These are phyloP conservation scores for Caenorhabditis inopinata DNA, from an alignment of 1,140 invertebrate genomes.

Conservation along the genomic window DNA sequence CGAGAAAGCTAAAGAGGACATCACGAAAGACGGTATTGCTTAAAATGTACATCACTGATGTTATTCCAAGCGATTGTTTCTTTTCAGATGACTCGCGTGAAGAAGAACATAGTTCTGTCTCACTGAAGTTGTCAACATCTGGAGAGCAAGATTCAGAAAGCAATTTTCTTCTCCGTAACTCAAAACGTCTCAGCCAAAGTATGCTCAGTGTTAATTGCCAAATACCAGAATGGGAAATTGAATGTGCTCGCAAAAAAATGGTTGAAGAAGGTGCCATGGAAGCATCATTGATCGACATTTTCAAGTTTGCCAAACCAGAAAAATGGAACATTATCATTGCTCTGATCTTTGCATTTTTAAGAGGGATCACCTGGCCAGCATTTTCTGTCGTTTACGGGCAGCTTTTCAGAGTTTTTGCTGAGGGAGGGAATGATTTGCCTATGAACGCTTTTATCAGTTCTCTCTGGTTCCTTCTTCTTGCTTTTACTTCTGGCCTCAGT, in stretches of 20 bases:
- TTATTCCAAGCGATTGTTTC: no score
- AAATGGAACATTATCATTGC: conserved; percentile 29
- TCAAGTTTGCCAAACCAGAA: conserved; percentile 55
- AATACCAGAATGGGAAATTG: conserved; percentile 30
- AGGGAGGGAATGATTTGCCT: neutral
- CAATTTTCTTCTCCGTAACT: conserved; percentile 6
- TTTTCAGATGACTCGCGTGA: neutral
- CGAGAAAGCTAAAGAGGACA: conserved; percentile 39
- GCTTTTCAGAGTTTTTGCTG: conserved; percentile 52
- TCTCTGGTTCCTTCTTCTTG: conserved; percentile 47
- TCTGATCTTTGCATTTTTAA: conserved; percentile 50
- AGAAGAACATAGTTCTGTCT: neutral
- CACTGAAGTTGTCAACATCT: neutral
- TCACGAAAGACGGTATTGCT: neutral
- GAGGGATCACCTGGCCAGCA: conserved; percentile 58
- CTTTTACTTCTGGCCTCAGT: conserved; percentile 43
- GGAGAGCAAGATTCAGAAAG: neutral
- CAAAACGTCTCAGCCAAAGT: conserved; percentile 28
- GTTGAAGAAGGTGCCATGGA: conserved; percentile 53
- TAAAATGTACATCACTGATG: no score
- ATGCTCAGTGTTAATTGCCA: conserved; percentile 35
- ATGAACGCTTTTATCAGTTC: conserved; percentile 37
- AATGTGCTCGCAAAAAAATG: conserved; percentile 47
- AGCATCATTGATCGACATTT: conserved; percentile 54
- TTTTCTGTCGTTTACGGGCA: conserved; percentile 64